Conservation (phyloP, 2,113 vertebrate genomes). For the Romanogobio albipinnatus region DNA sequence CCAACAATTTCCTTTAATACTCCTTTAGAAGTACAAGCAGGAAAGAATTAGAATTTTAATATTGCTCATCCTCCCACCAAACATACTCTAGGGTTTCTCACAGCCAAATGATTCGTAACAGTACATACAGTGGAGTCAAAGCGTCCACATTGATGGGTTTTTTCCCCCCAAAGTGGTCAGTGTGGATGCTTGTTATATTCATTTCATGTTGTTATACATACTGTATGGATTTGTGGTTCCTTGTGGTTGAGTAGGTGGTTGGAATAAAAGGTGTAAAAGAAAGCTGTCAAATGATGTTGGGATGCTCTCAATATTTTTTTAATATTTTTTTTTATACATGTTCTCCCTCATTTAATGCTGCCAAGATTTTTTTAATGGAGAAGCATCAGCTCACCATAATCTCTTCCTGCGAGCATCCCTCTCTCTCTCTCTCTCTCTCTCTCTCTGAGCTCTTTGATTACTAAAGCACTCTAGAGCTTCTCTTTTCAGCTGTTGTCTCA, state of each 20-base stretch:
- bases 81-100: conserved; percentile 29
- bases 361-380: conserved; percentile 12
- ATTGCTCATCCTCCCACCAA: conserved; percentile 42
- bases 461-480: conserved; percentile 21
- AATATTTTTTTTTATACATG: too few species aligned
- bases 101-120: conserved; percentile 35
- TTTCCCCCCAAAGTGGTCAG: too few species aligned
- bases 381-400: not conserved
- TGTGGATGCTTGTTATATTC: not conserved
- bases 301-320: not conserved
- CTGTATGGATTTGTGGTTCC: not conserved
- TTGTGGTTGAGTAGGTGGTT: not conserved
- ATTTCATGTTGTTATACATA: conserved; percentile 1
- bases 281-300: conserved; percentile 11
- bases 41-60: conserved; percentile 64
- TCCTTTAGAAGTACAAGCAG: conserved; percentile 59
- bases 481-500: conserved; percentile 32
- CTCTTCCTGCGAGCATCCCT: not conserved
- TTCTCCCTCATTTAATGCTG: not conserved
- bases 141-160: not conserved
- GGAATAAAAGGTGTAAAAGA: not conserved
- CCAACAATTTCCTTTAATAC: conserved; percentile 67
- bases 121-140: not conserved
- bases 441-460: conserved; percentile 1
- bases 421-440: not conserved